These are phyloP conservation scores for Scolopax bukidnonensis DNA, from an alignment of 2,797 vertebrate species.

Conservation along the genomic window DNA sequence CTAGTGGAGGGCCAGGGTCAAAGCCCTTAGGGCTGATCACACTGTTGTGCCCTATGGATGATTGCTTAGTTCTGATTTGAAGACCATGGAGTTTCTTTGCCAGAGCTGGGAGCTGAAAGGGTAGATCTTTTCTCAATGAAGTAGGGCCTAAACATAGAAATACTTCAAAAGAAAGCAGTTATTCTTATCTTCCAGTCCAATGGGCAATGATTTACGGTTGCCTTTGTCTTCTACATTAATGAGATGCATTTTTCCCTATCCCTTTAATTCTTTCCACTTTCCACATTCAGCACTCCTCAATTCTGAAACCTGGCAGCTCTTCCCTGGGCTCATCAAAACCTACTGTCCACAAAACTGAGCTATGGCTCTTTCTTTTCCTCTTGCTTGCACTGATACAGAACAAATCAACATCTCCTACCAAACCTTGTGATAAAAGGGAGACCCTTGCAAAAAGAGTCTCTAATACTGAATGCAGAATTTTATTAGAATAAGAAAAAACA, in stretches of 20 bases:
- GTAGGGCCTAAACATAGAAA: background rate
- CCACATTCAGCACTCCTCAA: background rate
- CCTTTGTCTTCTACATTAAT: background rate
- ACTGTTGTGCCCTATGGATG: accelerated
- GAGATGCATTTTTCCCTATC: accelerated
- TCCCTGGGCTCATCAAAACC: background rate
- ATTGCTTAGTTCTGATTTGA: background rate
- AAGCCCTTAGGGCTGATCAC: background rate
- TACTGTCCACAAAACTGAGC: background rate
- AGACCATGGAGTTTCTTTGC: background rate
- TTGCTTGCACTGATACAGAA: background rate
- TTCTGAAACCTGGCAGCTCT: background rate
- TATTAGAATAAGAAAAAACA: background rate
- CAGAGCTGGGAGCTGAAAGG: background rate
- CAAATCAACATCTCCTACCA: background rate
- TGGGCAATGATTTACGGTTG: background rate
- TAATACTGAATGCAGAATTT: background rate
- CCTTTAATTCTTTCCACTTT: background rate
- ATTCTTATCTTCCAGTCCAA: background rate
- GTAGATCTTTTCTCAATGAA: background rate
- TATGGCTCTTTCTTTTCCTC: background rate
- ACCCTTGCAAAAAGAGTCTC: background rate
- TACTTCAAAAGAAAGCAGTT: background rate
- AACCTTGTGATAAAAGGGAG: background rate
- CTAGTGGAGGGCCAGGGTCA: background rate